Conservation (phyloP, 2,888 invertebrate species). For the Choreutis nemorana region DNA sequence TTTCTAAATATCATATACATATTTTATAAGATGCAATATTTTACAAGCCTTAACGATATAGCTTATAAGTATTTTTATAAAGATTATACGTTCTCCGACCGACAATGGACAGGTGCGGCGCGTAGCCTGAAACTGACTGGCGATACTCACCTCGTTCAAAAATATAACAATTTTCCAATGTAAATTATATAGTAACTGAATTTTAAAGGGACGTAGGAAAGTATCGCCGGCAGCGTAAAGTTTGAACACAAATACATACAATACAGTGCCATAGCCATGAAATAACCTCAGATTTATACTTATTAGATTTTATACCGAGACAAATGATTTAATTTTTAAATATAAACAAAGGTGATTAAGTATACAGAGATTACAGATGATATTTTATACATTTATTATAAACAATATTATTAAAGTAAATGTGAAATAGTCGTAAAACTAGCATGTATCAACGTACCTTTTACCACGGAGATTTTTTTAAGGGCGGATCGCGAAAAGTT, state of each 20-base stretch:
- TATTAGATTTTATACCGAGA: slow-evolving; percentile 67
- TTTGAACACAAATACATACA: slow-evolving; percentile 54
- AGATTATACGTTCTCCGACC: slow-evolving; percentile 32
- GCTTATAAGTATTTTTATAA: slow-evolving; percentile 63
- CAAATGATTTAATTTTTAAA: slow-evolving; percentile 68
- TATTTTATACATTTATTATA: slow-evolving; percentile 68
- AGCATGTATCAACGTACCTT: too few species aligned
- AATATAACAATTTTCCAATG: too few species aligned
- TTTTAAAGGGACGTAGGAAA: too few species aligned
- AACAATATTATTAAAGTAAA: slow-evolving; percentile 61
- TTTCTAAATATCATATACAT: slow-evolving; percentile 30
- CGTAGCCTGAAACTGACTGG: too few species aligned
- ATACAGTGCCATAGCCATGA: slow-evolving; percentile 60
- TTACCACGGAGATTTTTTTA: too few species aligned
- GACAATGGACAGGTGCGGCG: slow-evolving; percentile 27
- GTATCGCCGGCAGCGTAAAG: slow-evolving; percentile 45
- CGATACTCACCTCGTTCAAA: too few species aligned
- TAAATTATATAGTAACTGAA: too few species aligned
- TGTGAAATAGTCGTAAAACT: slow-evolving; percentile 60
- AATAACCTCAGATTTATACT: slow-evolving; percentile 63
- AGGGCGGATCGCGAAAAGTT: too few species aligned
- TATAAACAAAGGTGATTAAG: slow-evolving; percentile 65
- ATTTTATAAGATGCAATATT: slow-evolving; percentile 15
- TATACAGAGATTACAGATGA: slow-evolving; percentile 67
- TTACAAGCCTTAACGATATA: slow-evolving; percentile 59